Evolutionary conservation across 1,140 invertebrate species (phyloP).

Genomic region (Trichogramma pretiosum): DNA sequence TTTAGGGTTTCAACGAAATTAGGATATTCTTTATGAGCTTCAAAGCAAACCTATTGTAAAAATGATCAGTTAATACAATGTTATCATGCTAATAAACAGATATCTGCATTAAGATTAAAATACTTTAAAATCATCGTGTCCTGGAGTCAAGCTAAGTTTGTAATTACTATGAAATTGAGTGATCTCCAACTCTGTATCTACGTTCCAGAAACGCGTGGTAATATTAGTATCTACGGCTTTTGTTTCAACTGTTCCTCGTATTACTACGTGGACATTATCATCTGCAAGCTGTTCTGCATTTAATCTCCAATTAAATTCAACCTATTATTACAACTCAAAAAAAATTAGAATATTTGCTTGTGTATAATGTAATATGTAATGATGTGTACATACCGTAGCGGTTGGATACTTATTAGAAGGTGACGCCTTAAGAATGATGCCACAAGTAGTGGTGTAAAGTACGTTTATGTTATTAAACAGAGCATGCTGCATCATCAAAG

Average conservation of each 20-base stretch:
- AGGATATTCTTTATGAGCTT: constrained; percentile 29
- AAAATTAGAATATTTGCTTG: too few relatives aligned
- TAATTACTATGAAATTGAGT: neutral
- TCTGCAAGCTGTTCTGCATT: constrained; percentile 18
- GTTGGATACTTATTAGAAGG: constrained; percentile 25
- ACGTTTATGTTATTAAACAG: constrained; percentile 20
- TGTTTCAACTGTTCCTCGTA: constrained; percentile 24
- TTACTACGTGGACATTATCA: too few relatives aligned
- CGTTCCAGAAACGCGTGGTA: constrained; percentile 30
- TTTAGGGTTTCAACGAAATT: constrained; percentile 8
- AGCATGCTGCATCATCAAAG: neutral
- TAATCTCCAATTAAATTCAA: constrained; percentile 23
- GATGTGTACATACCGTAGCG: too few relatives aligned
- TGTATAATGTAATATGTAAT: too few relatives aligned
- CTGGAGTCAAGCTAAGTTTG: neutral
- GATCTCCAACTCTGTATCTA: constrained; percentile 19
- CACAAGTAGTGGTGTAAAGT: constrained; percentile 24
- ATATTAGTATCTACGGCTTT: constrained; percentile 22
- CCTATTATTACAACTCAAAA: too few relatives aligned
- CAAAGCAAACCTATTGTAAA: constrained; percentile 35
- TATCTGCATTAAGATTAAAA: constrained; percentile 25
- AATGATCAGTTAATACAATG: constrained; percentile 28
- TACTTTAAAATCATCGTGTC: too few relatives aligned
- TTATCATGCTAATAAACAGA: constrained; percentile 27
- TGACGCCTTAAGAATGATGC: constrained; percentile 20